Evolutionary conservation across 2,113 vertebrate genomes (phyloP).

Genomic region (Nesogale talazaci): DNA sequence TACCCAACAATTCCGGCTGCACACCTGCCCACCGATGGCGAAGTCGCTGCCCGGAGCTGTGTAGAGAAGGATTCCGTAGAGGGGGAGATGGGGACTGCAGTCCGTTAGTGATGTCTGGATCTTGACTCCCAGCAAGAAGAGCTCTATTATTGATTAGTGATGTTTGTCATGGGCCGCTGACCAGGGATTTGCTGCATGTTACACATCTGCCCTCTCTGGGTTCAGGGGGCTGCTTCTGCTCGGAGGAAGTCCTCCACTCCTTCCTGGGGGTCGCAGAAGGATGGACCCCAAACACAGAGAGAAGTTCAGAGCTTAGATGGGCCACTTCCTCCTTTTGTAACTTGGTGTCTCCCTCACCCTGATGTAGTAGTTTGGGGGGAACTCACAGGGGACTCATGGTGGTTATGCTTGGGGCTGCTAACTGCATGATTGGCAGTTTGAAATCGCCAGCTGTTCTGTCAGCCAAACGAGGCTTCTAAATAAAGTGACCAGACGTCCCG

Average conservation of each 20-base stretch:
- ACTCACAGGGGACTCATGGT: too few relatives aligned
- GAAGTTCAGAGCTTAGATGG: background rate
- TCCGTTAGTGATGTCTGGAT: conserved; percentile 30
- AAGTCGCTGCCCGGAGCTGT: background rate
- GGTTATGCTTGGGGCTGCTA: too few relatives aligned
- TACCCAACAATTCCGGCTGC: background rate
- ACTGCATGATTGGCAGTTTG: too few relatives aligned
- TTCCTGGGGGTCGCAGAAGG: background rate
- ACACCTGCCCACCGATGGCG: background rate
- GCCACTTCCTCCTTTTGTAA: background rate
- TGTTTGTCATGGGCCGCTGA: background rate
- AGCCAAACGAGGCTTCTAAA: too few relatives aligned
- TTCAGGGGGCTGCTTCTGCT: background rate
- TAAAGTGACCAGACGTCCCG: too few relatives aligned
- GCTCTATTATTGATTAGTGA: background rate
- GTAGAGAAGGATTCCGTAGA: background rate
- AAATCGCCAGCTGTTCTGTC: too few relatives aligned
- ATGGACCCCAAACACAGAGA: background rate
- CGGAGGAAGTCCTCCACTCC: background rate
- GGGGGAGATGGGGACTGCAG: background rate
- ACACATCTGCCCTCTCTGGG: rapidly evolving
- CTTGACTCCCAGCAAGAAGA: background rate
- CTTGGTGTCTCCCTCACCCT: background rate
- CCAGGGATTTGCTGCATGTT: background rate
- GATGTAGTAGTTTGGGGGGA: rapidly evolving